Evolutionary conservation across 2,888 invertebrate species (phyloP), one percentile per base, ranked within the genome.

Genomic region (Prostheceraeus crozeri): DNA sequence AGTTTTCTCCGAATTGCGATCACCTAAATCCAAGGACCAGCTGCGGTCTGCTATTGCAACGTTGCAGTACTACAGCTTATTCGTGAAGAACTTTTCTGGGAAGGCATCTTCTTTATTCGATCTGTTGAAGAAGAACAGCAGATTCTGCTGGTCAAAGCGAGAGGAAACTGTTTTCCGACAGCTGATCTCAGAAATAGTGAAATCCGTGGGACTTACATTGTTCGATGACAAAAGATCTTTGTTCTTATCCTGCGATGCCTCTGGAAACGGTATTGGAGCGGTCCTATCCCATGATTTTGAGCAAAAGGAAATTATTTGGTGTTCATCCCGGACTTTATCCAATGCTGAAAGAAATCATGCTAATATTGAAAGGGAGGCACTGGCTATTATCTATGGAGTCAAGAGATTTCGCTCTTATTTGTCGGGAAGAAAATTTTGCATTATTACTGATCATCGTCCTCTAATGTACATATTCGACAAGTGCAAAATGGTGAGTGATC

Each of bases 161-260:
- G 65, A 66, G 55, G 45, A 60, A 1, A 30, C 31, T 3, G 16
- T 66, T 14, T 62, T 65, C 19, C 2, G 28, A 8, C 35, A 25
- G 3, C n/a, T n/a, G n/a, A n/a, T n/a, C n/a, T n/a, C n/a, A n/a
- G n/a, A n/a, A n/a, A 53, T 65, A 1, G 60, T 52, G 2, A 23
- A 60, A 31, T 35, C 63, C 14, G 65, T 65, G n/a, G n/a, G n/a
- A n/a, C 57, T 67, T 16, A 51, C 64, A 8, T 59, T 61, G 0
- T 65, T 59, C 33, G 40, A 40, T 14, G 16, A 14, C 8, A 8
- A 6, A 6, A 4, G 40, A 40, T 6, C n/a, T 8, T 8, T 14
- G 14, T 40, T 14, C 16, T 40, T 40, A 40, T 14, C 14, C n/a
- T 14, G 14, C n/a, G 40, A 40, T 40, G 40, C 40, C 16, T 40